Conservation (phyloP, 1,140 invertebrate genomes). For the Heliconius hermathena region DNA sequence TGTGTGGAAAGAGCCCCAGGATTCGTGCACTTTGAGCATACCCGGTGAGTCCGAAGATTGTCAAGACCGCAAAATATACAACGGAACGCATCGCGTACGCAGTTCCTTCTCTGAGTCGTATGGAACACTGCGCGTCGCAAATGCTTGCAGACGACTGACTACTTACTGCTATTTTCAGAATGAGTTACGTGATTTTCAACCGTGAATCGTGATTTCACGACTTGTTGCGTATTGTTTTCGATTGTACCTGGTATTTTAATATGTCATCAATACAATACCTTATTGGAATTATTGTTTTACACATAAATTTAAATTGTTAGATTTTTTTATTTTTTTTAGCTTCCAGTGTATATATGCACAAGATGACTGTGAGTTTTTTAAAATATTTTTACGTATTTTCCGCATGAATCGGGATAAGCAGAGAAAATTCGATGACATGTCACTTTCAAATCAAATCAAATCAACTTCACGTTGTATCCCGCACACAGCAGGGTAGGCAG, state of each 20-base stretch:
- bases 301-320: too few relatives aligned
- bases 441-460: too few relatives aligned
- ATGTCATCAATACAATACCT: not conserved
- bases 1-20: conserved; percentile 84
- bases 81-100: conserved; percentile 50
- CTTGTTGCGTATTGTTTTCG: conserved; percentile 87
- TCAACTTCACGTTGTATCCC: too few relatives aligned
- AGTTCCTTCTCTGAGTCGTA: conserved; percentile 39
- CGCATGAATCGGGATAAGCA: too few relatives aligned
- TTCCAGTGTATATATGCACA: too few relatives aligned
- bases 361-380: too few relatives aligned
- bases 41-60: conserved; percentile 38
- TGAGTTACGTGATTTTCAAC: conserved; percentile 30
- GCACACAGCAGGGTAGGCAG: too few relatives aligned
- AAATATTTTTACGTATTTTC: too few relatives aligned
- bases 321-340: too few relatives aligned
- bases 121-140: conserved; percentile 39
- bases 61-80: conserved; percentile 29
- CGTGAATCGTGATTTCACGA: conserved; percentile 1
- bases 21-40: conserved; percentile 65
- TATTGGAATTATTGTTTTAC: not conserved
- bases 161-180: conserved; percentile 44
- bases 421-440: too few relatives aligned
- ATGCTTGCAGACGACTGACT: conserved; percentile 8
- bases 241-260: not conserved